Evolutionary conservation across 2,113 vertebrate genomes (phyloP).

Genomic region (Salvator merianae): DNA sequence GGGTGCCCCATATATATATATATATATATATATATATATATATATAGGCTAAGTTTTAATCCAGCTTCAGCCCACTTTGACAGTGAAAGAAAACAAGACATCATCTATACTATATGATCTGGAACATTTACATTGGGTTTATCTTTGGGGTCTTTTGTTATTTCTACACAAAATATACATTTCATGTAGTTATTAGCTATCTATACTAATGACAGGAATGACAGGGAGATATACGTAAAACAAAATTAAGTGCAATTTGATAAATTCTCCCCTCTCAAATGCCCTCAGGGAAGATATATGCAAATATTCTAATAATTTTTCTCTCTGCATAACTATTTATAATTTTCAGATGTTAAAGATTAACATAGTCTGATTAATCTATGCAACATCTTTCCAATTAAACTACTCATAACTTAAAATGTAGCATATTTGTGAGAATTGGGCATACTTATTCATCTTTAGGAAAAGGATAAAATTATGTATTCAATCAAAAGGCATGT

Average conservation of each 20-base stretch:
- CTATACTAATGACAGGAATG: too few relatives aligned
- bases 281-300: background rate
- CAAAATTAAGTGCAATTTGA: background rate
- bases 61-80: too few relatives aligned
- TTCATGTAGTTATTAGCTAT: too few relatives aligned
- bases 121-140: too few relatives aligned
- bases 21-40: too few relatives aligned
- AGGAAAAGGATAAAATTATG: slow-evolving; percentile 27
- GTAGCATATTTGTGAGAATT: background rate
- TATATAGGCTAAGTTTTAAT: too few relatives aligned
- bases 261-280: background rate
- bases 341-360: background rate
- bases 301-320: fast-evolving
- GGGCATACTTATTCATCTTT: background rate
- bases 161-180: too few relatives aligned
- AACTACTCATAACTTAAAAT: background rate
- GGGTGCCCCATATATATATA: too few relatives aligned
- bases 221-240: background rate
- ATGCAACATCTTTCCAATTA: slow-evolving; percentile 24
- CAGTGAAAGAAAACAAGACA: too few relatives aligned
- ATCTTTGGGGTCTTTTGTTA: too few relatives aligned
- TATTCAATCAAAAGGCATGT: background rate
- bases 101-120: too few relatives aligned
- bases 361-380: background rate
- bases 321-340: background rate